Evolutionary conservation across 2,797 vertebrate genomes (phyloP).

Genomic region (Schizothorax lantsangensis): DNA sequence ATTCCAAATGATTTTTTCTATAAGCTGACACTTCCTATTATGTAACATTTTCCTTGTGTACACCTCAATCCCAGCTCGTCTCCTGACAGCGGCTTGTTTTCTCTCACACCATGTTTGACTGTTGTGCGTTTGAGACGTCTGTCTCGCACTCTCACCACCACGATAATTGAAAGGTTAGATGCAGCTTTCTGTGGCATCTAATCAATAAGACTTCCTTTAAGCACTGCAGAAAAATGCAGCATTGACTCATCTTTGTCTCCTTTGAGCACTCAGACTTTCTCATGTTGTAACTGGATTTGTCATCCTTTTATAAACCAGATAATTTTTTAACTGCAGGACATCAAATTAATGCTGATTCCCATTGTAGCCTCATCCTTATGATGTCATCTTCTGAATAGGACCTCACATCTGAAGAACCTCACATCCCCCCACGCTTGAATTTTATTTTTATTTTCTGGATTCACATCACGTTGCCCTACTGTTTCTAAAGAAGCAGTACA

Average conservation of each 20-base stretch:
- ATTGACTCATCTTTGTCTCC: constrained; percentile 43
- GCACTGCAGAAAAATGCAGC: constrained; percentile 34
- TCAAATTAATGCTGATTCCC: constrained; percentile 35
- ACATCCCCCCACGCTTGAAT: constrained; percentile 21
- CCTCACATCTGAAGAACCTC: constrained; percentile 1
- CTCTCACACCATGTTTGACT: constrained; percentile 23
- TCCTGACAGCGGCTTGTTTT: constrained; percentile 31
- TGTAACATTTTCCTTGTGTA: constrained; percentile 7
- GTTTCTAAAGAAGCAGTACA: constrained; percentile 9
- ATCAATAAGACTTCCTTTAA: constrained; percentile 47
- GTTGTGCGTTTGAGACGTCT: constrained; percentile 31
- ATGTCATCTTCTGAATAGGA: constrained; percentile 25
- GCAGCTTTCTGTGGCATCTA: constrained; percentile 47
- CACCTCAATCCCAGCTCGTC: constrained; percentile 2
- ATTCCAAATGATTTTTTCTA: background rate
- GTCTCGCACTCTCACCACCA: constrained; percentile 30
- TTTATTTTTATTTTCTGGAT: constrained; percentile 11
- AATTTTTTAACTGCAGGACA: constrained; percentile 43
- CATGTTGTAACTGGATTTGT: constrained; percentile 46
- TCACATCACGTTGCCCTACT: constrained; percentile 2
- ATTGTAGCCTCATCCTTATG: constrained; percentile 8
- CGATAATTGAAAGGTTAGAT: constrained; percentile 53
- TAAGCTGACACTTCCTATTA: constrained; percentile 16
- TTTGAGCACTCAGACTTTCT: constrained; percentile 45
- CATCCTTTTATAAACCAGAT: constrained; percentile 44